phyloP scores from a whole-genome alignment of 2,888 invertebrate species.

The Meghimatium bilineatum region DNA sequence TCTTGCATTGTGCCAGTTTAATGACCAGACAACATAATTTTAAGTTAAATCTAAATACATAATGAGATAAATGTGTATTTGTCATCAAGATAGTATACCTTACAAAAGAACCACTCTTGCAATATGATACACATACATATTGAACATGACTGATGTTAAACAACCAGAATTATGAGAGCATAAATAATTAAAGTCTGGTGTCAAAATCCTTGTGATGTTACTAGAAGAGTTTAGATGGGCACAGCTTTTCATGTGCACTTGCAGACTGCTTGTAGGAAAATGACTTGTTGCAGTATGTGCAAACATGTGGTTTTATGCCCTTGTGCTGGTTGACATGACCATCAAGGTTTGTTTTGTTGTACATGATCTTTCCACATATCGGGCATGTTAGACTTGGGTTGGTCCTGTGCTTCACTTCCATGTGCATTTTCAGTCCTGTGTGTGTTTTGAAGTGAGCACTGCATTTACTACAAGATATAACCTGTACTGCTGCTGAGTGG shows the following conservation, averaged over 20 bases:
- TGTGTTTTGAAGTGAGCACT: slow-evolving; percentile 36
- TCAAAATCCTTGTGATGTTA: not conserved
- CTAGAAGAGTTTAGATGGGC: slow-evolving; percentile 22
- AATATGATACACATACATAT: not conserved
- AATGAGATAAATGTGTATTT: too few species aligned
- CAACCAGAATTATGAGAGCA: not conserved
- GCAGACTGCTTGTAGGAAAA: slow-evolving; percentile 51
- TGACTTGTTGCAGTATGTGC: slow-evolving; percentile 41
- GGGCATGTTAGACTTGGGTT: slow-evolving; percentile 39
- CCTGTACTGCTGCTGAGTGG: not conserved
- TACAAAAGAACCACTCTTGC: too few species aligned
- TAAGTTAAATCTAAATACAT: too few species aligned
- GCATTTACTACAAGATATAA: slow-evolving; percentile 30
- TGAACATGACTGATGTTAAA: not conserved
- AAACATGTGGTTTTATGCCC: slow-evolving; percentile 49
- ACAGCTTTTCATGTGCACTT: slow-evolving; percentile 49
- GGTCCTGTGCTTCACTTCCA: slow-evolving; percentile 43
- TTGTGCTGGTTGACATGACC: slow-evolving; percentile 53
- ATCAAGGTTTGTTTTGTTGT: slow-evolving; percentile 52
- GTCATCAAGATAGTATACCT: too few species aligned
- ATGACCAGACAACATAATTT: too few species aligned
- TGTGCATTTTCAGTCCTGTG: slow-evolving; percentile 40
- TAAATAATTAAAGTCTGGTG: not conserved
- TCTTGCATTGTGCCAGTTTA: too few species aligned
- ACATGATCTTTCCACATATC: slow-evolving; percentile 52